Conservation (phyloP, 2,113 vertebrate species). For the Anthoscopus minutus region DNA sequence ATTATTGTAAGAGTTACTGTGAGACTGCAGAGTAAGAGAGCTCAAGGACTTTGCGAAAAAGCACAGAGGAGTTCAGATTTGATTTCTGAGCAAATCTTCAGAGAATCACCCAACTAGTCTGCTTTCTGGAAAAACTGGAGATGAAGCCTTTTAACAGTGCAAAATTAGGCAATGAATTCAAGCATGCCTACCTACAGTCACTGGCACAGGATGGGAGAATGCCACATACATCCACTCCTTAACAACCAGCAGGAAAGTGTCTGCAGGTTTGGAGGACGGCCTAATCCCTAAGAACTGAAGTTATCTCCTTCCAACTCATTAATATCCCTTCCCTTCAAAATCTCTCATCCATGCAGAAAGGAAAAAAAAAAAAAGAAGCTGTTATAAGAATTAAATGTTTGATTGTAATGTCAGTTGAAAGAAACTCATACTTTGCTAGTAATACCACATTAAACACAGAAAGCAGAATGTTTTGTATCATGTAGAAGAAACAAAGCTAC, state of each 20-base stretch:
- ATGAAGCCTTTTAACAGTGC: background rate
- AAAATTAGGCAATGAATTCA: background rate
- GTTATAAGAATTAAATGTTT: background rate
- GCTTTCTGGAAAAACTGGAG: background rate
- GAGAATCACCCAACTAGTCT: background rate
- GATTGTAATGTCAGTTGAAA: background rate
- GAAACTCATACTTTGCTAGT: background rate
- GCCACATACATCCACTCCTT: background rate
- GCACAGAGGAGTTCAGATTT: background rate
- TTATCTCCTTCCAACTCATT: background rate
- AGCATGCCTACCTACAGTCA: background rate
- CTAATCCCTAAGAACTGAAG: background rate
- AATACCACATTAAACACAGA: constrained; percentile 7
- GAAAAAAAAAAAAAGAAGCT: background rate
- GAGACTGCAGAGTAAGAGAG: background rate
- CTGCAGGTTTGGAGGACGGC: background rate
- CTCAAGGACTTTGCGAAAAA: background rate
- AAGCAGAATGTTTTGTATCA: constrained; percentile 21
- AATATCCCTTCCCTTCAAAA: background rate
- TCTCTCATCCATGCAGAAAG: background rate
- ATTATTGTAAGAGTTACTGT: background rate
- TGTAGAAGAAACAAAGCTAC: background rate
- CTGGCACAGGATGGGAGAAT: background rate
- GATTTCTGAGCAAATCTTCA: background rate
- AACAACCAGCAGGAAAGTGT: background rate